Conservation (phyloP, 2,797 vertebrate genomes). For the Hemitrygon akajei region DNA sequence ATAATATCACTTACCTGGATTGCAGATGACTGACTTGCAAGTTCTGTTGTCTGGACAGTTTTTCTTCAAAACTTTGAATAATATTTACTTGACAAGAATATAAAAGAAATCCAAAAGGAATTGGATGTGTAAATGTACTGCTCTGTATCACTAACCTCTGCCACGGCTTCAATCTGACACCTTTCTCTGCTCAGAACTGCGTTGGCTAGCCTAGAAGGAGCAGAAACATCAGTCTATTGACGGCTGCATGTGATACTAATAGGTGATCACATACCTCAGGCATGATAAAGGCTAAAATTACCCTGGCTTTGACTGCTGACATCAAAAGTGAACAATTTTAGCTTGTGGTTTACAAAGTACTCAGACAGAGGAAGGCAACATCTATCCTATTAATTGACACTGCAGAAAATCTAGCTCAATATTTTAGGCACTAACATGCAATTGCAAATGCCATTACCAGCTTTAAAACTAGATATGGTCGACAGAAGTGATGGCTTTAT, state of each 20-base stretch:
- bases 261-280: background rate
- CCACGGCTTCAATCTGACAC: background rate
- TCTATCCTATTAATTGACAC: background rate
- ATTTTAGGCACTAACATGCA: background rate
- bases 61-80: background rate
- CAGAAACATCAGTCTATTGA: background rate
- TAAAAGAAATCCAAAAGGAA: background rate
- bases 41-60: background rate
- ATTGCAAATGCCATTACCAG: background rate
- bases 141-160: background rate
- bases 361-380: background rate
- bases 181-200: background rate
- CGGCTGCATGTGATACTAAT: no score
- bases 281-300: background rate
- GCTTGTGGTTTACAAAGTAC: background rate
- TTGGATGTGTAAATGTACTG: background rate
- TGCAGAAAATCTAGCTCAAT: no score
- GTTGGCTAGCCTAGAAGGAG: background rate
- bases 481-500: no score
- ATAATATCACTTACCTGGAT: background rate
- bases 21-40: background rate
- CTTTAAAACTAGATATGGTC: background rate
- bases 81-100: background rate
- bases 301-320: background rate
- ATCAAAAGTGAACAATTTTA: background rate